A percentile compares a stretch with the other conserved stretches of the same genome.
Conservation (phyloP, 2,888 invertebrate species). For the Stramonita haemastoma region DNA sequence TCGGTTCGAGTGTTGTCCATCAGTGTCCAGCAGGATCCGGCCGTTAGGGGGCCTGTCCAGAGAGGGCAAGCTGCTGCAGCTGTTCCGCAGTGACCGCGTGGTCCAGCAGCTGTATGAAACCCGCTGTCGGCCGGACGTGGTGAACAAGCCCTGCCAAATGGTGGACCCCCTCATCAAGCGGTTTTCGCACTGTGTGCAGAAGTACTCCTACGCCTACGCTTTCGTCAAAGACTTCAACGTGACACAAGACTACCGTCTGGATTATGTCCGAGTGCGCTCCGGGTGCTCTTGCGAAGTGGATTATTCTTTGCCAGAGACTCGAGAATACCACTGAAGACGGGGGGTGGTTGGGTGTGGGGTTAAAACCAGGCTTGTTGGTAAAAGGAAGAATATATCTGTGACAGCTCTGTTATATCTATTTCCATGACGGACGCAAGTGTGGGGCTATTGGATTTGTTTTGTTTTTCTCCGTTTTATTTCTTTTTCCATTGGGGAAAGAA, state of each 20-base stretch:
- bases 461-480: no score
- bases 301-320: constrained; percentile 30
- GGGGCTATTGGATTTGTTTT: no score
- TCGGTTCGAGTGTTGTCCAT: constrained; percentile 86
- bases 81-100: constrained; percentile 84
- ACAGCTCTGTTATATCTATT: no score
- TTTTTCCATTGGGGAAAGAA: no score
- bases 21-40: constrained; percentile 86
- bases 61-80: constrained; percentile 82
- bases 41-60: constrained; percentile 88
- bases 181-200: constrained; percentile 89
- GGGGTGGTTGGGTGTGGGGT: no score
- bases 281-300: constrained; percentile 90
- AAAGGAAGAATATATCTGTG: no score
- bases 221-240: constrained; percentile 84
- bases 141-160: constrained; percentile 86
- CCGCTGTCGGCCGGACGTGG: constrained; percentile 85
- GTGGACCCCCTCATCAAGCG: constrained; percentile 84
- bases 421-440: no score
- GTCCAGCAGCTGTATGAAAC: constrained; percentile 85
- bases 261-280: constrained; percentile 89
- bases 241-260: constrained; percentile 84
- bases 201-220: constrained; percentile 90
- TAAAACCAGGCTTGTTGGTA: no score
- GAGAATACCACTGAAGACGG: constrained; percentile 15